phyloP scores from a whole-genome alignment of 1,140 invertebrate genomes.

The Cherax quadricarinatus region DNA sequence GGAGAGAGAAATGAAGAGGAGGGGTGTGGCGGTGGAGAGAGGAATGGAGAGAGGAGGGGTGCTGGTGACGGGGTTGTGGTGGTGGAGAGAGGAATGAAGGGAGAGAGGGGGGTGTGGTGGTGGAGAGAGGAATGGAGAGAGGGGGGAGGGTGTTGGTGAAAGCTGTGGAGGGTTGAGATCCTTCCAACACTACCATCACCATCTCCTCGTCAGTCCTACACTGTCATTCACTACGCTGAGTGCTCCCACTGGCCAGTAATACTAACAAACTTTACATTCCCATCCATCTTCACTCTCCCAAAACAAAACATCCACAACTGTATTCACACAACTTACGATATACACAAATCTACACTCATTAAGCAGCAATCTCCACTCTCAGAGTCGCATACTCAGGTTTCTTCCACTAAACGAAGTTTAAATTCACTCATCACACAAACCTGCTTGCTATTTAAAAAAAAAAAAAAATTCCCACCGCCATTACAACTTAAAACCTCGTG shows the following conservation, averaged over 20 bases:
- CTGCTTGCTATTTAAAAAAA: too few species aligned
- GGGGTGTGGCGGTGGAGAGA: not conserved
- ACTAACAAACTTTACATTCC: too few species aligned
- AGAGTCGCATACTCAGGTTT: too few species aligned
- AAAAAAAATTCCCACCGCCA: too few species aligned
- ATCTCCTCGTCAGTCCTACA: not conserved
- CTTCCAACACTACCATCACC: not conserved
- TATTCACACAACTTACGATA: too few species aligned
- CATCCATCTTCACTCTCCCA: too few species aligned
- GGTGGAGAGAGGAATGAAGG: not conserved
- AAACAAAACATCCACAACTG: too few species aligned
- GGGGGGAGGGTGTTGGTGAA: not conserved
- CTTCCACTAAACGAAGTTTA: too few species aligned
- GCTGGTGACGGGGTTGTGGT: not conserved
- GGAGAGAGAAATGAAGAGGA: not conserved
- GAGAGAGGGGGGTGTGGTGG: not conserved
- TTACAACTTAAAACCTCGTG: too few species aligned
- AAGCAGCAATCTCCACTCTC: too few species aligned
- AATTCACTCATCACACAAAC: too few species aligned
- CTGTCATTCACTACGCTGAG: not conserved
- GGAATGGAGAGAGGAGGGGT: not conserved
- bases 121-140: not conserved
- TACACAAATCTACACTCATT: too few species aligned
- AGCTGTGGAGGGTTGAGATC: not conserved
- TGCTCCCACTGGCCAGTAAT: not conserved